Conservation (phyloP, 2,113 vertebrate species). For the Brachyhypopomus gauderio region DNA sequence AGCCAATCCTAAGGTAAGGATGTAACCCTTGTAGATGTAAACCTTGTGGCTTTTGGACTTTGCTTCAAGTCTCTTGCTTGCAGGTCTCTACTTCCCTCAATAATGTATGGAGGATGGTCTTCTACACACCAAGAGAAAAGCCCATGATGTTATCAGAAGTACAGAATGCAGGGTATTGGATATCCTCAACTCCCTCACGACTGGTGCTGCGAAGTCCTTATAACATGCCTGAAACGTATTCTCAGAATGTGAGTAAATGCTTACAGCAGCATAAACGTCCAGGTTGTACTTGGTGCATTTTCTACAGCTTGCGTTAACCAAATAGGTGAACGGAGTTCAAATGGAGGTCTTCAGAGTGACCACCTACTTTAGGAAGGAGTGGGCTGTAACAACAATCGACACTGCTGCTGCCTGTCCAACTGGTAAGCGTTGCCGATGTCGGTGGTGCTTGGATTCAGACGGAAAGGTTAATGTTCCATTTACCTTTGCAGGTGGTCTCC, state of each 20-base stretch:
- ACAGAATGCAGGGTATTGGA: conserved; percentile 64
- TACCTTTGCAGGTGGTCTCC: conserved; percentile 69
- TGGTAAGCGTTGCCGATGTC: not conserved
- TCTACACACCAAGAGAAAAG: conserved; percentile 67
- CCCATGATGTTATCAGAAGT: conserved; percentile 66
- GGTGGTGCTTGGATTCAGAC: too few relatives aligned
- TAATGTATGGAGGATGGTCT: conserved; percentile 74
- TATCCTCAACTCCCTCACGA: conserved; percentile 56
- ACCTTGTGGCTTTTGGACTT: not conserved
- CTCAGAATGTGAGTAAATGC: conserved; percentile 65
- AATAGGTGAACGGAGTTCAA: conserved; percentile 73
- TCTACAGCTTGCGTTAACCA: not conserved
- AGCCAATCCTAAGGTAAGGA: conserved; percentile 3
- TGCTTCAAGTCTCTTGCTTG: not conserved
- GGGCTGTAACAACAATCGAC: conserved; percentile 69
- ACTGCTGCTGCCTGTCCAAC: conserved; percentile 64
- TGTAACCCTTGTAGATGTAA: not conserved
- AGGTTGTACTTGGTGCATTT: not conserved
- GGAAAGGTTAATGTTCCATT: not conserved
- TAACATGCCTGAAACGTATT: conserved; percentile 65
- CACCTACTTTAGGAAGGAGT: conserved; percentile 68
- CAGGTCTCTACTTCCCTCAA: not conserved
- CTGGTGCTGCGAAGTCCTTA: conserved; percentile 69
- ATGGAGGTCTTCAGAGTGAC: conserved; percentile 78
- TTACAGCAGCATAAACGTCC: rapidly evolving